Evolutionary conservation across 2,888 invertebrate species (phyloP).

Genomic region (Limnephilus rhombicus): DNA sequence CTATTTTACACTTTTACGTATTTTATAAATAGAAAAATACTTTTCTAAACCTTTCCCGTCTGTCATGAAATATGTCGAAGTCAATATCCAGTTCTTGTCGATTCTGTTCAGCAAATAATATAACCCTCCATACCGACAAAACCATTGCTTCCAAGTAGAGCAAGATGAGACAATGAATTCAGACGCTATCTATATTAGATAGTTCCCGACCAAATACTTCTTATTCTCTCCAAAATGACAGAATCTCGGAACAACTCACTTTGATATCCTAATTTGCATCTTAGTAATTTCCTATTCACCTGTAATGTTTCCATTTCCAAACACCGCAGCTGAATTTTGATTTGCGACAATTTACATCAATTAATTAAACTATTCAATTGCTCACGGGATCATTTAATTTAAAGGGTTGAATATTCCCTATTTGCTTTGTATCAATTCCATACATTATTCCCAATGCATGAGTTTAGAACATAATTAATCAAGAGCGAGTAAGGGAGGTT

Average conservation of each 20-base stretch:
- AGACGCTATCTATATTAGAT: neutral
- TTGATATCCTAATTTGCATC: neutral
- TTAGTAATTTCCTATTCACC: neutral
- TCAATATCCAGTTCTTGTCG: neutral
- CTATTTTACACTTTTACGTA: neutral
- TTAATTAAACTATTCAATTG: neutral
- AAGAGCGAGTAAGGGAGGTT: neutral
- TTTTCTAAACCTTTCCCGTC: neutral
- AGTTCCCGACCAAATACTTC: neutral
- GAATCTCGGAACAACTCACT: neutral
- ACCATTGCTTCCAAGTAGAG: neutral
- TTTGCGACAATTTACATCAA: neutral
- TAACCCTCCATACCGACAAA: neutral
- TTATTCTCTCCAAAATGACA: neutral
- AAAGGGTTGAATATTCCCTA: neutral
- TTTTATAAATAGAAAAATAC: neutral
- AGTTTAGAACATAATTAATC: neutral
- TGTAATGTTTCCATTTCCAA: neutral
- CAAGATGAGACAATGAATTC: neutral
- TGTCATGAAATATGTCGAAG: neutral
- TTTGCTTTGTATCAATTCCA: neutral
- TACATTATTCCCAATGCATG: neutral
- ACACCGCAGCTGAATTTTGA: neutral
- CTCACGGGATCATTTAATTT: neutral
- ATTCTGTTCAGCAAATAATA: conserved; percentile 1